Evolutionary conservation across 2,888 invertebrate genomes (phyloP).

Genomic region (Leuctra nigra): DNA sequence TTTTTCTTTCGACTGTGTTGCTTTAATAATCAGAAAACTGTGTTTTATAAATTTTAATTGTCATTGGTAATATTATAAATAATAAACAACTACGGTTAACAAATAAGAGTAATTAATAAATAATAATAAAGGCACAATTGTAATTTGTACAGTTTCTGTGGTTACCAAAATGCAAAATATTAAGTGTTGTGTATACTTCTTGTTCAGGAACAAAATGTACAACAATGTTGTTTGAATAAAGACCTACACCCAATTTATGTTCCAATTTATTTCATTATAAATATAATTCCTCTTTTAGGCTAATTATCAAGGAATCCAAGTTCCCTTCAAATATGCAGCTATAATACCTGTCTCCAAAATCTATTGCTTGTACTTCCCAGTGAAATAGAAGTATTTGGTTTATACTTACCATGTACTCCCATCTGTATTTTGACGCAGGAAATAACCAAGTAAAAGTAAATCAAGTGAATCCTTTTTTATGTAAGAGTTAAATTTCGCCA

Average conservation of each 20-base stretch:
- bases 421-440: no score
- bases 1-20: constrained; percentile 20
- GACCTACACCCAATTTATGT: constrained; percentile 24
- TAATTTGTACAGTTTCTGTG: constrained; percentile 25
- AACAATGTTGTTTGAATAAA: constrained; percentile 26
- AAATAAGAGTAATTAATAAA: background rate
- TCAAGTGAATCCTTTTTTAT: no score
- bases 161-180: constrained; percentile 21
- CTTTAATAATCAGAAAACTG: constrained; percentile 7
- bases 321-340: no score
- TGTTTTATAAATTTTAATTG: constrained; percentile 9
- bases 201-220: constrained; percentile 25
- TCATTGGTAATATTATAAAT: constrained; percentile 8
- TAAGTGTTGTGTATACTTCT: constrained; percentile 24
- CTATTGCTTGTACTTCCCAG: no score
- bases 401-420: no score
- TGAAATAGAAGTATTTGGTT: no score
- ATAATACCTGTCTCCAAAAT: no score
- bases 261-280: no score
- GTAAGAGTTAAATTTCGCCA: no score
- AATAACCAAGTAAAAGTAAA: no score
- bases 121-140: constrained; percentile 21
- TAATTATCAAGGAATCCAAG: no score
- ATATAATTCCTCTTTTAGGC: no score
- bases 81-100: background rate